phyloP scores from a whole-genome alignment of 2,888 invertebrate species.

The Drosophila differens region DNA sequence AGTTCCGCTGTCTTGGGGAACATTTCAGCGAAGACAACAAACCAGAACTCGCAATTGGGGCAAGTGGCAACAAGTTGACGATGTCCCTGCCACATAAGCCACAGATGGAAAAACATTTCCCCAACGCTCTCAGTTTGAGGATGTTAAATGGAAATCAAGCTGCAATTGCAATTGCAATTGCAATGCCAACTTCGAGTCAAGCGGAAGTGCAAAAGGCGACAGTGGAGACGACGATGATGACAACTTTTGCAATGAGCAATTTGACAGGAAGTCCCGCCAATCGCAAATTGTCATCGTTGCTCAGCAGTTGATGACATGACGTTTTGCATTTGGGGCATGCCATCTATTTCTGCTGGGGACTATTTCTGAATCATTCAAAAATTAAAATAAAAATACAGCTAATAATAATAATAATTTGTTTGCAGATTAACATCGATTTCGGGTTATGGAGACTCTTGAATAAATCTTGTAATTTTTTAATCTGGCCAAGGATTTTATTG shows the following conservation, averaged over 20 bases:
- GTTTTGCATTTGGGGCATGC: conserved; percentile 6
- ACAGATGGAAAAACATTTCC: conserved; percentile 56
- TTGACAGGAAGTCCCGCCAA: conserved; percentile 54
- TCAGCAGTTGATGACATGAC: conserved; percentile 41
- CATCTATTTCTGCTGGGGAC: background rate
- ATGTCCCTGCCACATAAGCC: conserved; percentile 22
- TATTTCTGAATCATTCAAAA: background rate
- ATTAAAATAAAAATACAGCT: background rate
- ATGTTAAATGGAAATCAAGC: conserved; percentile 70
- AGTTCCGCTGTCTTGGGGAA: background rate
- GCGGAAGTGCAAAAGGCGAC: conserved; percentile 34
- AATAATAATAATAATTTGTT: background rate
- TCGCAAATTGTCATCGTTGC: conserved; percentile 56
- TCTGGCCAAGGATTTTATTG: too few relatives aligned
- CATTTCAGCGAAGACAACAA: conserved; percentile 16
- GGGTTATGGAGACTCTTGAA: background rate
- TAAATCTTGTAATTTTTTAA: background rate
- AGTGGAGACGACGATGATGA: conserved; percentile 37
- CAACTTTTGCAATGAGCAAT: conserved; percentile 62
- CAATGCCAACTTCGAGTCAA: conserved; percentile 45
- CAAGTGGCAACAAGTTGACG: conserved; percentile 52
- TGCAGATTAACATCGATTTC: background rate
- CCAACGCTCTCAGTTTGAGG: conserved; percentile 47
- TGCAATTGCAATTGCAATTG: conserved; percentile 57
- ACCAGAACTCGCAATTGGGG: conserved; percentile 7